Conservation (phyloP, 35 echinoderm and acorn worm species). For the Lytechinus pictus region DNA sequence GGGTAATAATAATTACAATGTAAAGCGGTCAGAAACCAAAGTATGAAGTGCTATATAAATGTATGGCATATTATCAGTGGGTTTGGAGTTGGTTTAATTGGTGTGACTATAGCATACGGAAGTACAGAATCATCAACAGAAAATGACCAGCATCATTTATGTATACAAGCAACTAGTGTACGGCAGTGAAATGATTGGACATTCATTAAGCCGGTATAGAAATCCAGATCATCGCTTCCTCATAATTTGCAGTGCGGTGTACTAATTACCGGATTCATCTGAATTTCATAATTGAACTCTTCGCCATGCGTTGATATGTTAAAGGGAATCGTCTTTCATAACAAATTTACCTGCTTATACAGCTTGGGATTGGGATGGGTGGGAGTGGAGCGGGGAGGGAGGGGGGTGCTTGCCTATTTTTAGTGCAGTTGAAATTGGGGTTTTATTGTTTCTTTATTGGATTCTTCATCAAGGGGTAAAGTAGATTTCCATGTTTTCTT, state of each 20-base stretch:
- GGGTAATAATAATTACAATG: no score
- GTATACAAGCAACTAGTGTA: conserved; percentile 34
- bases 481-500: conserved; percentile 13
- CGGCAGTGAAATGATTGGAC: not conserved
- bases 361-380: no score
- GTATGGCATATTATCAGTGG: no score
- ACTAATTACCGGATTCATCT: not conserved
- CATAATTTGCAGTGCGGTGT: not conserved
- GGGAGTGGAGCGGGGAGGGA: no score
- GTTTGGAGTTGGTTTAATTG: no score
- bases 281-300: not conserved
- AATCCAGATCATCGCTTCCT: not conserved
- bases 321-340: not conserved
- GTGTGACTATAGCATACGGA: no score
- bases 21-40: no score
- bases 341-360: not conserved
- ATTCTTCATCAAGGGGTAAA: not conserved
- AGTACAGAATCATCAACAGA: conserved; percentile 4
- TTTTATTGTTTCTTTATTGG: conserved; percentile 2
- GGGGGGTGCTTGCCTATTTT: not conserved
- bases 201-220: not conserved
- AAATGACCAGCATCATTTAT: conserved; percentile 45
- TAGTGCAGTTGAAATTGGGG: not conserved
- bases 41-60: no score
- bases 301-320: not conserved